Conservation (phyloP, 2,113 vertebrate species). For the Dasyprocta punctata region DNA sequence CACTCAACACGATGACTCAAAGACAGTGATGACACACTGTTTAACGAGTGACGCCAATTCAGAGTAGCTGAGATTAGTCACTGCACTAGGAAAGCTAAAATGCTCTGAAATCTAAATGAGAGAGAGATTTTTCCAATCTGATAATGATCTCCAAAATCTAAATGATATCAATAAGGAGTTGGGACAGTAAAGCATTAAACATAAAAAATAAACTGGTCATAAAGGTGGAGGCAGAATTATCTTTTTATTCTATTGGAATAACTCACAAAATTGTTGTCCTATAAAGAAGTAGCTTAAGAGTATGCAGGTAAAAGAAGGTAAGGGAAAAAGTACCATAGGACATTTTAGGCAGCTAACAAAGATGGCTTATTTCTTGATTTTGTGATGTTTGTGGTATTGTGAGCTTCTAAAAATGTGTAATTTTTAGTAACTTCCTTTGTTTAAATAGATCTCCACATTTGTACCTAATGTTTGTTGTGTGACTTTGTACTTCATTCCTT, state of each 20-base stretch:
- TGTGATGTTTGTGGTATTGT: not conserved
- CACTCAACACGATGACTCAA: not conserved
- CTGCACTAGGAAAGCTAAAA: not conserved
- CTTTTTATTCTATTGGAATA: constrained; percentile 13
- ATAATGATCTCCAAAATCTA: not conserved
- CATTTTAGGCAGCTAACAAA: not conserved
- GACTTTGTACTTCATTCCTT: not conserved
- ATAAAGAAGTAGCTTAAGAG: not conserved
- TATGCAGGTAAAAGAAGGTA: not conserved
- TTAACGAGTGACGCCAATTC: not conserved
- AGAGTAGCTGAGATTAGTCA: not conserved
- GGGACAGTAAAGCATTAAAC: not conserved
- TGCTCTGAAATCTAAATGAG: not conserved
- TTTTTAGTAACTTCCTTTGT: constrained; percentile 17
- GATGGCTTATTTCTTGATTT: constrained; percentile 2
- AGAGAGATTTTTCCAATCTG: not conserved
- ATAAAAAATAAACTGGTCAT: not conserved
- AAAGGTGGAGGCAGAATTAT: not conserved
- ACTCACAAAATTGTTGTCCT: not conserved
- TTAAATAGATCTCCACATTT: constrained; percentile 16
- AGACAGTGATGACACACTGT: not conserved
- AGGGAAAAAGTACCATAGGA: not conserved
- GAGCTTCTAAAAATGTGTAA: not conserved
- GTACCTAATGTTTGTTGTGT: constrained; percentile 13
- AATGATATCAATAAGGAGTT: not conserved